These are phyloP conservation scores for Ophion costatus DNA, from an alignment of 2,888 invertebrate genomes.

Conservation along the genomic window DNA sequence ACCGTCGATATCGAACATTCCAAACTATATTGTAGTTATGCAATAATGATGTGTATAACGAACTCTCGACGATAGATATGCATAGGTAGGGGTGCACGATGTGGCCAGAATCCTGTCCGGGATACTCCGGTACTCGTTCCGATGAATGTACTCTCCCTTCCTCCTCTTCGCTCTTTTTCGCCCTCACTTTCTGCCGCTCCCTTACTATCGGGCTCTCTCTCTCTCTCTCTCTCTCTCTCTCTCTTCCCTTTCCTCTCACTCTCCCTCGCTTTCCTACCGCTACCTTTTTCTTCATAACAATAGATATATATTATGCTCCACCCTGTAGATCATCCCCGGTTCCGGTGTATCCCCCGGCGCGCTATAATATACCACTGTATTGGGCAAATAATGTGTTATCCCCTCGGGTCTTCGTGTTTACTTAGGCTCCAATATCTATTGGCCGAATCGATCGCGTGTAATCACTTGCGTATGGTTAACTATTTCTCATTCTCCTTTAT, in stretches of 20 bases:
- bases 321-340: slow-evolving; percentile 40
- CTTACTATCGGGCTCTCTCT: too few species aligned
- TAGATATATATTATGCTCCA: slow-evolving; percentile 30
- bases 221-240: slow-evolving; percentile 20
- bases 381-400: slow-evolving; percentile 59
- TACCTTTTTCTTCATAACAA: slow-evolving; percentile 11
- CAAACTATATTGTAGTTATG: slow-evolving; percentile 54
- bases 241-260: not conserved
- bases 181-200: too few species aligned
- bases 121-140: slow-evolving; percentile 43
- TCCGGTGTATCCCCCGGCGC: slow-evolving; percentile 33
- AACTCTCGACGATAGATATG: slow-evolving; percentile 45
- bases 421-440: slow-evolving; percentile 47
- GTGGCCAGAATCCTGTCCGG: slow-evolving; percentile 35
- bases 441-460: slow-evolving; percentile 47
- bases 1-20: slow-evolving; percentile 57
- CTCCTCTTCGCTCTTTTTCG: not conserved
- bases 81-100: slow-evolving; percentile 14
- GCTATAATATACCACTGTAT: slow-evolving; percentile 43
- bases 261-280: not conserved
- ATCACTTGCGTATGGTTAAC: slow-evolving; percentile 29
- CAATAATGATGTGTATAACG: slow-evolving; percentile 61
- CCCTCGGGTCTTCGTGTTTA: slow-evolving; percentile 43
- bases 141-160: slow-evolving; percentile 36
- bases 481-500: not conserved